phyloP scores from a whole-genome alignment of 2,888 invertebrate genomes.

The Cotesia congregata region DNA sequence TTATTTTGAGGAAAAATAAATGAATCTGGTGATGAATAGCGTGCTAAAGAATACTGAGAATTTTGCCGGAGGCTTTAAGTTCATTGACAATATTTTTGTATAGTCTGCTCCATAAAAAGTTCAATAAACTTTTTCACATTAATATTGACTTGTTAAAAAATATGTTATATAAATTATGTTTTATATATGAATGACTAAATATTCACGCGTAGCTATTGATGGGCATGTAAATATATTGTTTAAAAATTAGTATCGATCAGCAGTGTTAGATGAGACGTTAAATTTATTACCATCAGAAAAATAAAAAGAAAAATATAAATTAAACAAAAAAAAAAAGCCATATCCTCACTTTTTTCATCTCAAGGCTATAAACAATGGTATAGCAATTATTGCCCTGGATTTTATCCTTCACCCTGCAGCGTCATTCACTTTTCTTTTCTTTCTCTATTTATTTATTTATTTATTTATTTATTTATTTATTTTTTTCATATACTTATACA shows the following conservation, averaged over 20 bases:
- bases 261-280: neutral
- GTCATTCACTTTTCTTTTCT: slow-evolving; percentile 4
- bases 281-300: neutral
- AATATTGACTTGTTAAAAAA: neutral
- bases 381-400: slow-evolving; percentile 57
- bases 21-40: neutral
- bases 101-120: neutral
- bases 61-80: neutral
- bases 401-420: slow-evolving; percentile 44
- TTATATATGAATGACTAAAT: slow-evolving; percentile 2
- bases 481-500: neutral
- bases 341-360: neutral
- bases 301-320: slow-evolving; percentile 36
- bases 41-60: neutral
- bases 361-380: slow-evolving; percentile 51
- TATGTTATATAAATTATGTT: neutral
- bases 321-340: slow-evolving; percentile 29
- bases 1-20: neutral
- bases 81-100: neutral
- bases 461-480: neutral
- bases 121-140: neutral
- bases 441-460: neutral
- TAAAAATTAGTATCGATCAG: neutral
- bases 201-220: slow-evolving; percentile 12
- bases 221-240: neutral